These are phyloP conservation scores for Tenualosa ilisha DNA, from an alignment of 2,797 vertebrate species.

Conservation along the genomic window DNA sequence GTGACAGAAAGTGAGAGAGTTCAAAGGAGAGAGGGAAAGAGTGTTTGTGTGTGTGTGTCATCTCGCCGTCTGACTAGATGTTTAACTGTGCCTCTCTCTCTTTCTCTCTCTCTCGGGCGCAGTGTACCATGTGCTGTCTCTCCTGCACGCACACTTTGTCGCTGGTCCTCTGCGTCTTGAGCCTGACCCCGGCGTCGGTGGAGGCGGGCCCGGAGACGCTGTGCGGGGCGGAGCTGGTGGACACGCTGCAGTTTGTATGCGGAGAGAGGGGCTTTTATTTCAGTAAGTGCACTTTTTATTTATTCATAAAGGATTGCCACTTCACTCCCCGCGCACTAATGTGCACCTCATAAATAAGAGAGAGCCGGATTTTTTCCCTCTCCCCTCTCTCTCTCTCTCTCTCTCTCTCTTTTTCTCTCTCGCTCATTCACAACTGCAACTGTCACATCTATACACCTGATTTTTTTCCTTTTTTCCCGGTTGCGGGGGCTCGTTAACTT, in stretches of 20 bases:
- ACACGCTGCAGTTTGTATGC: slow-evolving; percentile 98
- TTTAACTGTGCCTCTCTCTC: background rate
- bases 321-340: slow-evolving; percentile 70
- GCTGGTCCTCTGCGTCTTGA: slow-evolving; percentile 93
- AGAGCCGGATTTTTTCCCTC: slow-evolving; percentile 38
- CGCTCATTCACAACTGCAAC: background rate
- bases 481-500: background rate
- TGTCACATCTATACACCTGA: background rate
- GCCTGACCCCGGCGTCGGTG: slow-evolving; percentile 86
- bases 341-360: slow-evolving; percentile 77
- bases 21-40: background rate
- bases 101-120: slow-evolving; percentile 53
- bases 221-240: slow-evolving; percentile 97
- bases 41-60: background rate
- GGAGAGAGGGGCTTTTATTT: slow-evolving; percentile 99
- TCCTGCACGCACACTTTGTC: slow-evolving; percentile 91
- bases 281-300: slow-evolving; percentile 94
- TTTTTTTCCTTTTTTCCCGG: background rate
- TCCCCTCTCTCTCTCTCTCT: slow-evolving; percentile 44
- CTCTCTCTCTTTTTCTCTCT: slow-evolving; percentile 41
- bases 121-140: slow-evolving; percentile 91
- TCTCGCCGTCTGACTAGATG: background rate
- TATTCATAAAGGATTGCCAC: slow-evolving; percentile 78
- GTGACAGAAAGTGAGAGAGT: background rate
- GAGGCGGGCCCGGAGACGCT: slow-evolving; percentile 91